Conservation (phyloP, 2,888 invertebrate genomes). For the Myopa tessellatipennis region DNA sequence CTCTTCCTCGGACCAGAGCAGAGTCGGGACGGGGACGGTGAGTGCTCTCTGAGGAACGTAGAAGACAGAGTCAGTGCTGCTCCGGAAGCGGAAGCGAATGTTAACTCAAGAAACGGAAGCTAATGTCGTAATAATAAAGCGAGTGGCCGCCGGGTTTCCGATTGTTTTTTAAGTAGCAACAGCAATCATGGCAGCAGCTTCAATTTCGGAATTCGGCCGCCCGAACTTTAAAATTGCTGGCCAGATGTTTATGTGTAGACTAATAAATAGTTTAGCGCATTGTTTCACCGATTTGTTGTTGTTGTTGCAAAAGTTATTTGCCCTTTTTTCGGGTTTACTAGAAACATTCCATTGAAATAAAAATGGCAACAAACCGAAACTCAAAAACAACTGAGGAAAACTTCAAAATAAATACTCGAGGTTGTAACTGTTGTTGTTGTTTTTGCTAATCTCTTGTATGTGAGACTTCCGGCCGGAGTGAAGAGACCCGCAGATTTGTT, state of each 20-base stretch:
- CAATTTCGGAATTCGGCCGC: background rate
- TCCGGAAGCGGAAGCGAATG: conserved; percentile 25
- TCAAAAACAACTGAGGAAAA: background rate
- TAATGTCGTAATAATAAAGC: conserved; percentile 24
- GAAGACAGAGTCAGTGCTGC: background rate
- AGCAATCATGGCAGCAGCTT: background rate
- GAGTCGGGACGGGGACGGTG: background rate
- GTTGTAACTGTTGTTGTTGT: background rate
- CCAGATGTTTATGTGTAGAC: background rate
- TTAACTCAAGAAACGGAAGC: conserved; percentile 25
- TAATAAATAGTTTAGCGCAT: too few relatives aligned
- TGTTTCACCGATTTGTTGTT: background rate
- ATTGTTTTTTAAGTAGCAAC: background rate
- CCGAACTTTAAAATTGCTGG: background rate
- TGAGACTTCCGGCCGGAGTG: conserved; percentile 13
- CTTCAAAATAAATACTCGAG: conserved; percentile 29
- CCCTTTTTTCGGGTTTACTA: background rate
- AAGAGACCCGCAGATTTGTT: conserved; percentile 30
- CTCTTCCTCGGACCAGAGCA: background rate
- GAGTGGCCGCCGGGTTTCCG: background rate
- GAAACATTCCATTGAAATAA: background rate
- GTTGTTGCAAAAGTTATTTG: background rate
- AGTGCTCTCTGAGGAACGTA: background rate
- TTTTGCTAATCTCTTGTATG: conserved; percentile 9
- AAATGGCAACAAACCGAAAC: background rate